These are phyloP conservation scores for Timandra comae DNA, from an alignment of 2,888 invertebrate genomes.

Conservation along the genomic window DNA sequence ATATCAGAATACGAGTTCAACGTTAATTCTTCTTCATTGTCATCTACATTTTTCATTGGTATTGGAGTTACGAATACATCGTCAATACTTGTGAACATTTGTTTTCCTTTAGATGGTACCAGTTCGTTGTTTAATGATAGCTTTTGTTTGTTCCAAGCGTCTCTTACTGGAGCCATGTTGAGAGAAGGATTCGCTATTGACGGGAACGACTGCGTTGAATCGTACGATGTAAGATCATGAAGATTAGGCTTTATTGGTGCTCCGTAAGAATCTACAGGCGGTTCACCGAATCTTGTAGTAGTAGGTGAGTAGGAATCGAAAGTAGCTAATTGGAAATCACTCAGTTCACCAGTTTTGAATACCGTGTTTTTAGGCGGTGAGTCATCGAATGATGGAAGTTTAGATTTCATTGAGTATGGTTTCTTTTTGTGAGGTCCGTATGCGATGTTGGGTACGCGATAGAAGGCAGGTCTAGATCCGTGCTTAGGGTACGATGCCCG, in stretches of 20 bases:
- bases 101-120: no score
- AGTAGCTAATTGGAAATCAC: conserved; percentile 20
- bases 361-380: no score
- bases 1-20: conserved; percentile 30
- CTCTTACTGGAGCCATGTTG: conserved; percentile 24
- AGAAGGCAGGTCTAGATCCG: conserved; percentile 27
- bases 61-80: conserved; percentile 23
- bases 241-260: conserved; percentile 31
- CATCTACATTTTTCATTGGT: conserved; percentile 10
- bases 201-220: no score
- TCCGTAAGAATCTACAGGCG: conserved; percentile 51
- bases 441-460: conserved; percentile 21
- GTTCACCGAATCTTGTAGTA: conserved; percentile 37
- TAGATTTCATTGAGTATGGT: no score
- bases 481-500: conserved; percentile 32
- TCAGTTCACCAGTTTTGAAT: no score
- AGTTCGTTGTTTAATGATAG: no score
- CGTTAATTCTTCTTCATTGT: conserved; percentile 27
- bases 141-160: conserved; percentile 32
- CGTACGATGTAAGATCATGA: conserved; percentile 24
- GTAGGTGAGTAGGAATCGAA: conserved; percentile 13
- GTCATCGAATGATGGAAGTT: conserved; percentile 19
- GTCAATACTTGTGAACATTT: conserved; percentile 13
- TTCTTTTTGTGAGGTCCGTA: conserved; percentile 32
- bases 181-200: conserved; percentile 21